Evolutionary conservation across 2,113 vertebrate genomes (phyloP).

Genomic region (Paralichthys olivaceus): DNA sequence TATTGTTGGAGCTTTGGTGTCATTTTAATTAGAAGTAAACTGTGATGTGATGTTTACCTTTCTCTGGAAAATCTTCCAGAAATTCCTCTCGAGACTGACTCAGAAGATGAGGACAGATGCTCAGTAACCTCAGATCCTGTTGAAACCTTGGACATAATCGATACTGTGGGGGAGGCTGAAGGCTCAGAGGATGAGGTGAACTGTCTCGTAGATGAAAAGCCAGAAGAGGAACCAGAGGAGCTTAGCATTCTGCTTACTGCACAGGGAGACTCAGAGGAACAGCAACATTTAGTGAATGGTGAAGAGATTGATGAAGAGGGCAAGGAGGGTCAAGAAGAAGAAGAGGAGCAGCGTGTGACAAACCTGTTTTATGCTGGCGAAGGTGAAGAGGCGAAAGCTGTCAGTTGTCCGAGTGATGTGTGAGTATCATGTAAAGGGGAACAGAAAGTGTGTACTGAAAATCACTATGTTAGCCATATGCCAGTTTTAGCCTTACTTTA

Average conservation of each 20-base stretch:
- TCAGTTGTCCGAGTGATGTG: constrained; percentile 25
- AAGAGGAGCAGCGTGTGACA: constrained; percentile 31
- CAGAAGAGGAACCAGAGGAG: constrained; percentile 59
- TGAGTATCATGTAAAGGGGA: constrained; percentile 65
- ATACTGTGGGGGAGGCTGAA: constrained; percentile 1
- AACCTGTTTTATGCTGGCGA: constrained; percentile 16
- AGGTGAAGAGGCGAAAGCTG: constrained; percentile 35
- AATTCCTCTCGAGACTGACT: not conserved
- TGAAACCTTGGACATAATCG: constrained; percentile 26
- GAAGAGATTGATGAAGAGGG: constrained; percentile 28
- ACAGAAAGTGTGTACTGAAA: constrained; percentile 42
- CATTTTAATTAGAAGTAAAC: not conserved
- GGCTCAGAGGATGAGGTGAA: constrained; percentile 12
- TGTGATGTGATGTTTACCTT: not conserved
- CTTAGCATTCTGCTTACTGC: constrained; percentile 32
- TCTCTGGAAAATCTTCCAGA: constrained; percentile 32
- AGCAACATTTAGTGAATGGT: constrained; percentile 7
- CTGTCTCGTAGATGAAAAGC: constrained; percentile 24
- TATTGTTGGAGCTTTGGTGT: not conserved
- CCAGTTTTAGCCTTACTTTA: not conserved
- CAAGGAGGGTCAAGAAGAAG: not conserved
- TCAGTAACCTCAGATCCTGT: constrained; percentile 2
- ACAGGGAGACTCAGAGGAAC: constrained; percentile 34
- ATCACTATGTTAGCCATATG: not conserved
- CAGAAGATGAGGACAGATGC: constrained; percentile 35